A percentile compares a stretch with the other conserved stretches of the same genome.
phyloP scores from a whole-genome alignment of 2,888 invertebrate genomes.

The Alloplasta piceator region DNA sequence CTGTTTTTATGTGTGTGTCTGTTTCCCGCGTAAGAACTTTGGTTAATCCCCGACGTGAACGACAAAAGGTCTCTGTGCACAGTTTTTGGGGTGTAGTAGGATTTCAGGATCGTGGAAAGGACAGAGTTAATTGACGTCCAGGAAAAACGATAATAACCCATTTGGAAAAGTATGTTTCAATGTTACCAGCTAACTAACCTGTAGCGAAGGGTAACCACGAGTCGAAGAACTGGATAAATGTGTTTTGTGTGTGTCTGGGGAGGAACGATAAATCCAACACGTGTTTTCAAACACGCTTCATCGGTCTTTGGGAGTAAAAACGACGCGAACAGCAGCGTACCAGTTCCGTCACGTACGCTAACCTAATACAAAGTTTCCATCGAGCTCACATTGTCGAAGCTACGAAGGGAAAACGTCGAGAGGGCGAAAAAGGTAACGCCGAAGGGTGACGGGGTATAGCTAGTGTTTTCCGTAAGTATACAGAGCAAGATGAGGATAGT shows the following conservation, averaged over 20 bases:
- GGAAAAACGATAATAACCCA: neutral
- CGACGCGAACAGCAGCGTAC: conserved; percentile 39
- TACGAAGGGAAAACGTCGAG: neutral
- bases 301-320: conserved; percentile 67
- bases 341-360: conserved; percentile 67
- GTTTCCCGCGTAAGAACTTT: no score
- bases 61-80: neutral
- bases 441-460: neutral
- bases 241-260: neutral
- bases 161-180: conserved; percentile 4
- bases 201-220: conserved; percentile 4
- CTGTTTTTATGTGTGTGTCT: neutral
- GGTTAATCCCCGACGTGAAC: neutral
- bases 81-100: neutral
- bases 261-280: conserved; percentile 71
- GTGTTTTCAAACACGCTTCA: conserved; percentile 69
- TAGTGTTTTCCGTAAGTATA: conserved; percentile 1
- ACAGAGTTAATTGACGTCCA: neutral
- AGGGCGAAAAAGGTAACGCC: neutral
- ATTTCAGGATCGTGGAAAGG: neutral
- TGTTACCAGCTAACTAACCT: conserved; percentile 16
- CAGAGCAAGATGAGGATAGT: conserved; percentile 31
- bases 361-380: conserved; percentile 68
- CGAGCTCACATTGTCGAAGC: conserved; percentile 21
- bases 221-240: conserved; percentile 6